Evolutionary conservation across 2,888 invertebrate species (phyloP).

Genomic region (Papilio elwesi): DNA sequence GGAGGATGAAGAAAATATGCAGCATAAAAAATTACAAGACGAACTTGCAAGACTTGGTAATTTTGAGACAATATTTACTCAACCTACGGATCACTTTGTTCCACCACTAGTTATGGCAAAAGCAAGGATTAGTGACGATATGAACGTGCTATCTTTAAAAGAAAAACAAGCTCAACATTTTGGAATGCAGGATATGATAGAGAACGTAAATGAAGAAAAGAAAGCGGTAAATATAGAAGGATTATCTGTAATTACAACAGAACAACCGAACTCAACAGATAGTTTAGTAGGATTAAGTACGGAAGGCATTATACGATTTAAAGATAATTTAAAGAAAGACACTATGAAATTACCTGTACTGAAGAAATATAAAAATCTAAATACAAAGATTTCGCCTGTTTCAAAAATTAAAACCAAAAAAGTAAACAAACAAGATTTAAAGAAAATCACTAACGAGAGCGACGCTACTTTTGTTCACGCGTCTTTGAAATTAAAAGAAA

Average conservation of each 20-base stretch:
- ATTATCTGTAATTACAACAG: slow-evolving; percentile 41
- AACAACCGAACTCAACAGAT: slow-evolving; percentile 43
- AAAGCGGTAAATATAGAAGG: slow-evolving; percentile 45
- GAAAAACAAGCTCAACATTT: slow-evolving; percentile 78
- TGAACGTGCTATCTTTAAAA: slow-evolving; percentile 78
- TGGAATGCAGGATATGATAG: slow-evolving; percentile 61
- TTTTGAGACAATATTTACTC: slow-evolving; percentile 77
- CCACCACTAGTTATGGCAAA: slow-evolving; percentile 82
- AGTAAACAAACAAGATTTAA: slow-evolving; percentile 1
- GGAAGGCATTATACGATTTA: slow-evolving; percentile 46
- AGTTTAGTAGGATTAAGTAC: slow-evolving; percentile 49
- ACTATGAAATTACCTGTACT: slow-evolving; percentile 59
- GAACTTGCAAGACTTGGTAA: slow-evolving; percentile 75
- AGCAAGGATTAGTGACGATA: slow-evolving; percentile 78
- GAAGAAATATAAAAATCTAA: slow-evolving; percentile 71
- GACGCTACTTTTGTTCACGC: not conserved
- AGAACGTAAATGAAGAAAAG: slow-evolving; percentile 47
- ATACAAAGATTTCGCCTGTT: slow-evolving; percentile 58
- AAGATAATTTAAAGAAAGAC: slow-evolving; percentile 57
- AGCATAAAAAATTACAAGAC: slow-evolving; percentile 75
- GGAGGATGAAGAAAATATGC: slow-evolving; percentile 71
- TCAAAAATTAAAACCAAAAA: slow-evolving; percentile 44
- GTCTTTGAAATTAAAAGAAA: slow-evolving; percentile 6
- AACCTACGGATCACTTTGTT: slow-evolving; percentile 79
- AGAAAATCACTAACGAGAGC: slow-evolving; percentile 11